Conservation (phyloP, 2,888 invertebrate genomes). For the Lepidocyrtoides sp. region DNA sequence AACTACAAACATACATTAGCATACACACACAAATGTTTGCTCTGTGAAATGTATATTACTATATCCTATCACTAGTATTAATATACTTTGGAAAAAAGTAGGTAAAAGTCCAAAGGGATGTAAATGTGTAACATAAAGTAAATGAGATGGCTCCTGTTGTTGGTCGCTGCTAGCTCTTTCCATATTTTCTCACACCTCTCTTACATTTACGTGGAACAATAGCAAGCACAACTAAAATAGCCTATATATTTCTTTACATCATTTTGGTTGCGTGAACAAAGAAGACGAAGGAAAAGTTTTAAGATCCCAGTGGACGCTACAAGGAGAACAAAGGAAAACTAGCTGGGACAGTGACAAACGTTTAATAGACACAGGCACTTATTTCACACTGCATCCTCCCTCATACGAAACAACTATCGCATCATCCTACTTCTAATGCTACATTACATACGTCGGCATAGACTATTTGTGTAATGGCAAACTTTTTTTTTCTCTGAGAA, state of each 20-base stretch:
- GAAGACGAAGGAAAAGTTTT: constrained; percentile 41
- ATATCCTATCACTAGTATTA: background rate
- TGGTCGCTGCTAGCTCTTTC: background rate
- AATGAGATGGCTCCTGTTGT: constrained; percentile 59
- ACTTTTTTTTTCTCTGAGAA: background rate
- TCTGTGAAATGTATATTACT: background rate
- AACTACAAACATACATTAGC: background rate
- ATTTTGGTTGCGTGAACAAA: constrained; percentile 8
- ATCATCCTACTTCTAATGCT: too few relatives aligned
- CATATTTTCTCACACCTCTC: background rate
- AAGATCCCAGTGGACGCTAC: constrained; percentile 62
- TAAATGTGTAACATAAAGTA: constrained; percentile 57
- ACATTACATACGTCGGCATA: background rate
- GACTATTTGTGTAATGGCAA: background rate
- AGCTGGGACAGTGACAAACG: constrained; percentile 74
- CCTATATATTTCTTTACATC: constrained; percentile 23
- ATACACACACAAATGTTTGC: too few relatives aligned
- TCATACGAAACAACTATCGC: constrained; percentile 49
- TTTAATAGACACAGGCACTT: constrained; percentile 66
- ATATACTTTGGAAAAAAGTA: constrained; percentile 44
- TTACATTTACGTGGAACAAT: background rate
- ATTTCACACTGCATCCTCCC: constrained; percentile 1
- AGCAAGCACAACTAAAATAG: constrained; percentile 6
- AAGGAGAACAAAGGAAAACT: constrained; percentile 57
- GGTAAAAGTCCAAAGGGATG: constrained; percentile 42